Conservation (phyloP, 2,888 invertebrate species). For the Acanthacorydalis orientalis region DNA sequence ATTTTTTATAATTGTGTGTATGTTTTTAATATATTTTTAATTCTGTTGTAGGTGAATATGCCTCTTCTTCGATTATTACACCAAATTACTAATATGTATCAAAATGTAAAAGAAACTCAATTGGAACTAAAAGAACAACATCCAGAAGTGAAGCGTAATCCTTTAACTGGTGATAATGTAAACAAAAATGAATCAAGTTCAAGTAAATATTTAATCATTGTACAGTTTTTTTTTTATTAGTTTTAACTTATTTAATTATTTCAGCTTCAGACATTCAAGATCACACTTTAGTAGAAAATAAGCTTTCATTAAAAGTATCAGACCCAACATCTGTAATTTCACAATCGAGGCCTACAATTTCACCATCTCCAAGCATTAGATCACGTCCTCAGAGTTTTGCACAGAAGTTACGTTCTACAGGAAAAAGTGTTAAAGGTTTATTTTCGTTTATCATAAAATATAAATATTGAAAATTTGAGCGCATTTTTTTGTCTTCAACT, state of each 20-base stretch:
- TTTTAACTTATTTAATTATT: constrained; percentile 2
- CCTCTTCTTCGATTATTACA: constrained; percentile 79
- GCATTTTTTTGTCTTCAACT: background rate
- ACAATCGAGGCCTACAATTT: constrained; percentile 25
- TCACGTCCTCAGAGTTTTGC: constrained; percentile 74
- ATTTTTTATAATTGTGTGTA: too few relatives aligned
- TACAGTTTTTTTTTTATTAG: background rate
- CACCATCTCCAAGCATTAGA: constrained; percentile 35
- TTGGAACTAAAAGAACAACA: constrained; percentile 69
- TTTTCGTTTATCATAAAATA: background rate
- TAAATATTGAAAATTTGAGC: background rate
- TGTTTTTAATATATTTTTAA: too few relatives aligned
- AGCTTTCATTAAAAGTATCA: constrained; percentile 24
- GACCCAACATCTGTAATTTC: constrained; percentile 23
- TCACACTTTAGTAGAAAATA: constrained; percentile 33
- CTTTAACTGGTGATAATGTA: constrained; percentile 24
- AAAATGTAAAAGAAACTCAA: constrained; percentile 89
- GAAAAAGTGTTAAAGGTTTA: constrained; percentile 63
- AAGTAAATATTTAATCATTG: constrained; percentile 23
- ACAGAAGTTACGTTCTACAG: constrained; percentile 69
- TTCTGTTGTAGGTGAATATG: constrained; percentile 46
- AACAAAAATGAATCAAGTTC: constrained; percentile 44
- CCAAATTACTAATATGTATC: constrained; percentile 95
- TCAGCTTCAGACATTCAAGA: constrained; percentile 47
- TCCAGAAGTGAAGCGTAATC: constrained; percentile 23